These are phyloP conservation scores for Dipodomys ordii DNA, from an alignment of 2,113 vertebrate species.

Conservation along the genomic window DNA sequence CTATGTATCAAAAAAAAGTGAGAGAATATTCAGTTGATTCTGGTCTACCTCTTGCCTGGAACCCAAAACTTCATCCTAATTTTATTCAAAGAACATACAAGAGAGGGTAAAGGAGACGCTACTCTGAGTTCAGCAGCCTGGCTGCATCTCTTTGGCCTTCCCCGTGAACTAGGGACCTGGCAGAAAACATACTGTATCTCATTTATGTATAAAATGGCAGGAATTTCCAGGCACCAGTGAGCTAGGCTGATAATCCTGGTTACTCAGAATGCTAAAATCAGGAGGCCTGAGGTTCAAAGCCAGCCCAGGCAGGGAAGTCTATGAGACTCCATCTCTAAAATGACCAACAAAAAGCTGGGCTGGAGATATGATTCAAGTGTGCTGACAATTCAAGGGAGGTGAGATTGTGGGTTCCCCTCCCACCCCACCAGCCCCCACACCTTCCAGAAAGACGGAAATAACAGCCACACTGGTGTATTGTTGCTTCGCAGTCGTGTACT, in stretches of 20 bases:
- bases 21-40: not conserved
- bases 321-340: too few relatives aligned
- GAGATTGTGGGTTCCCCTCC: too few relatives aligned
- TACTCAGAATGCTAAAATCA: too few relatives aligned
- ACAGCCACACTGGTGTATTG: too few relatives aligned
- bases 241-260: too few relatives aligned
- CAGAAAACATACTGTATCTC: too few relatives aligned
- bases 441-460: too few relatives aligned
- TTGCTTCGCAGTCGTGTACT: not conserved
- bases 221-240: too few relatives aligned
- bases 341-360: too few relatives aligned
- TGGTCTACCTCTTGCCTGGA: not conserved
- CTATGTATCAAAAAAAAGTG: not conserved
- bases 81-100: not conserved
- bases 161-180: not conserved
- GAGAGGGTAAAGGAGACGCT: not conserved
- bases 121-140: not conserved
- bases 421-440: not conserved
- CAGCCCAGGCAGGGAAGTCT: too few relatives aligned
- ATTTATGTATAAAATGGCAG: too few relatives aligned
- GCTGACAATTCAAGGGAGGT: not conserved
- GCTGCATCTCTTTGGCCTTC: not conserved
- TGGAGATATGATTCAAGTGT: not conserved
- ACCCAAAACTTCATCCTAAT: not conserved
- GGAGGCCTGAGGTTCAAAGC: too few relatives aligned